These are phyloP conservation scores for Miltochrista miniata DNA, from an alignment of 2,888 invertebrate genomes.

Conservation along the genomic window DNA sequence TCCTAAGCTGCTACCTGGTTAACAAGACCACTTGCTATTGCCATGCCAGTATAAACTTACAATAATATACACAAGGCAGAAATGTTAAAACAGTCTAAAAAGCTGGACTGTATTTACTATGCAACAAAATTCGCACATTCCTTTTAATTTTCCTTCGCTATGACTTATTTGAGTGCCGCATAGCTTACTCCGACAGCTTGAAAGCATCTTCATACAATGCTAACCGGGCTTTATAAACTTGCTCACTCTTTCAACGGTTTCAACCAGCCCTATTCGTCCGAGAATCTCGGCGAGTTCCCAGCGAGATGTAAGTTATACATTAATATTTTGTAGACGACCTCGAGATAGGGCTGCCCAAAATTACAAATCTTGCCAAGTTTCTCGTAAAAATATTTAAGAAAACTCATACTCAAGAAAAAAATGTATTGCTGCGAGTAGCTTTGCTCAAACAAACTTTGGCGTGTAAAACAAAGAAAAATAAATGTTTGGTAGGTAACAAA, in stretches of 20 bases:
- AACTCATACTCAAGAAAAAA: too few relatives aligned
- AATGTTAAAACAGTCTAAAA: too few relatives aligned
- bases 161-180: not conserved
- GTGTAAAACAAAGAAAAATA: not conserved
- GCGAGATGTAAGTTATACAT: constrained; percentile 3
- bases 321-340: constrained; percentile 10
- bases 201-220: not conserved
- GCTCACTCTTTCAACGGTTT: constrained; percentile 4
- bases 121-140: not conserved
- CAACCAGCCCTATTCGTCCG: constrained; percentile 1
- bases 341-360: not conserved
- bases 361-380: not conserved
- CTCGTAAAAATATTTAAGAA: too few relatives aligned
- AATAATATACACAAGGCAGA: too few relatives aligned
- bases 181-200: not conserved
- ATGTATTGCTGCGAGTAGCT: not conserved
- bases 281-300: constrained; percentile 6
- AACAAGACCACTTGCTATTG: not conserved
- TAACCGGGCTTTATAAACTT: constrained; percentile 2
- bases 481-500: too few relatives aligned
- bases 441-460: not conserved
- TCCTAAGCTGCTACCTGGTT: too few relatives aligned
- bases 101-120: not conserved
- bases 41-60: too few relatives aligned
- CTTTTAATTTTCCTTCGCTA: constrained; percentile 6